These are phyloP conservation scores for Pedetes capensis DNA, from an alignment of 2,113 vertebrate species.

Conservation along the genomic window DNA sequence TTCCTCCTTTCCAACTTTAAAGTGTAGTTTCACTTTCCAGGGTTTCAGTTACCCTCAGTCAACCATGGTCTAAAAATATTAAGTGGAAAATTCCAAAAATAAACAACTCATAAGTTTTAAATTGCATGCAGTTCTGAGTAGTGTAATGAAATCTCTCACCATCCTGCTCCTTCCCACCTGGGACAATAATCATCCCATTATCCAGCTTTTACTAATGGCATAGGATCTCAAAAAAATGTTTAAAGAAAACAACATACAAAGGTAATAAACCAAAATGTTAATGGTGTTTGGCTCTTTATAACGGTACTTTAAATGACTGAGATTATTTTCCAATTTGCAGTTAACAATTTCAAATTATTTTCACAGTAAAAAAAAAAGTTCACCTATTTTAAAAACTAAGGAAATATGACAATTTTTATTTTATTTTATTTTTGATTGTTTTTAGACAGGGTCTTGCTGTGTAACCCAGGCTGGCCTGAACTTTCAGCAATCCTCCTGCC, in stretches of 20 bases:
- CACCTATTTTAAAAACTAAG: background rate
- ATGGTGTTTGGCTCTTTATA: background rate
- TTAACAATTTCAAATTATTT: slow-evolving; percentile 23
- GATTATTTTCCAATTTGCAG: background rate
- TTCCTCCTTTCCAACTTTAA: background rate
- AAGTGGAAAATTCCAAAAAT: too few species aligned
- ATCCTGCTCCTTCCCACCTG: too few species aligned
- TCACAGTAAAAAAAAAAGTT: background rate
- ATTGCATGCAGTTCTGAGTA: too few species aligned
- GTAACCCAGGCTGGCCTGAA: too few species aligned
- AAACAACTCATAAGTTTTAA: too few species aligned
- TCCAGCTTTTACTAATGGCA: background rate
- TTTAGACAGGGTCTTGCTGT: too few species aligned
- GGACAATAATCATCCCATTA: background rate
- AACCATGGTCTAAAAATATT: too few species aligned
- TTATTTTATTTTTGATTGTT: too few species aligned
- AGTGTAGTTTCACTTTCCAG: background rate
- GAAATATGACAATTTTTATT: background rate
- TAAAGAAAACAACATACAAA: background rate
- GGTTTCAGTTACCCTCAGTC: background rate
- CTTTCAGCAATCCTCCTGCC: too few species aligned
- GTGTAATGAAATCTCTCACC: too few species aligned
- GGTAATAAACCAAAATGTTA: slow-evolving; percentile 5
- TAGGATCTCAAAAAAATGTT: background rate
- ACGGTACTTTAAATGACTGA: background rate